Evolutionary conservation across 1,140 invertebrate genomes (phyloP), one percentile per base, ranked within the genome.

Genomic region (Drosophila hydei): DNA sequence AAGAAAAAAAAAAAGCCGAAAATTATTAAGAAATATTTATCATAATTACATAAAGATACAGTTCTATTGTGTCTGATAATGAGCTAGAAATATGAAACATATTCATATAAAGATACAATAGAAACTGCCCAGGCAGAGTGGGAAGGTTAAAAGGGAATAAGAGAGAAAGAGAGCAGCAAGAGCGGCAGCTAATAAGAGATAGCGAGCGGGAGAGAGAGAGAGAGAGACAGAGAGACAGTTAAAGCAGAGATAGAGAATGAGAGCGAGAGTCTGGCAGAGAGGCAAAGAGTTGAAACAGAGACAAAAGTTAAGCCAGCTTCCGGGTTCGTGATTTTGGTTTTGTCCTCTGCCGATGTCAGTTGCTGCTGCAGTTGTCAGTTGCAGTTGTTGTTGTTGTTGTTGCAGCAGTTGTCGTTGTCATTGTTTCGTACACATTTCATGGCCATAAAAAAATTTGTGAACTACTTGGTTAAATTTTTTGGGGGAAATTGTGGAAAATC

Each of bases 271-370:
- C n/a, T n/a, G 21, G 19, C 55, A 65, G 42, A 47, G 9, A 19
- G 23, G 14, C 7, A 23, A 4, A 52, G 38, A 54, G 47, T 72
- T 54, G 62, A 40, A 64, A 50, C 42, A 59, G 63, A 61, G 48
- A 42, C 47, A 33, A 33, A 63, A 71, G 43, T 51, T 55, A 61
- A 55, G 55, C 51, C 74, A 68, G 75, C 79, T 88, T 88, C 83
- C 83, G 83, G 83, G 83, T 88, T 88, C 83, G 83, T 88, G 83
- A 88, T 88, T 83, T 71, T 72, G 36, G 61, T 59, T 72, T 88
- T 75, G 68, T 84, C 51, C 62, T 71, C 59, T 36, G 47, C 40
- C 40, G 63, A 47, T 58, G 52, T 45, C 19, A 51, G 60, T 40
- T 25, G 33, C 14, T 72, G 47, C 45, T 72, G 30, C 2, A 11